Evolutionary conservation across 1,140 invertebrate species (phyloP).

Genomic region (Drosophila sproati): DNA sequence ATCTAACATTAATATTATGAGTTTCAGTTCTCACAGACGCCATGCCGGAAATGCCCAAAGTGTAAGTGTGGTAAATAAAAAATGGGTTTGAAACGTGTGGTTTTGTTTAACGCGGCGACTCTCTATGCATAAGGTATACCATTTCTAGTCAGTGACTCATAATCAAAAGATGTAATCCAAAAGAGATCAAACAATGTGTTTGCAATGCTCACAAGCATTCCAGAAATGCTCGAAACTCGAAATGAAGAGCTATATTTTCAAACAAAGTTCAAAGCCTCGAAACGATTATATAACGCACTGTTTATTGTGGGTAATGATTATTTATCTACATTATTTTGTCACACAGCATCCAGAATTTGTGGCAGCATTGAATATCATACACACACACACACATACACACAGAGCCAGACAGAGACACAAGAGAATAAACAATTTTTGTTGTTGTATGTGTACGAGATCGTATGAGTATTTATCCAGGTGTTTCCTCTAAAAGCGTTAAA

Average conservation of each 20-base stretch:
- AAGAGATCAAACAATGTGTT: background rate
- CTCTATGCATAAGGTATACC: no score
- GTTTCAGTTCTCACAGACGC: no score
- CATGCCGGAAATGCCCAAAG: no score
- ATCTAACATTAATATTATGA: no score
- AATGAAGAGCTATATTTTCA: background rate
- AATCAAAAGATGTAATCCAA: background rate
- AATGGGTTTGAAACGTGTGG: no score
- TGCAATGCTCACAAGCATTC: background rate
- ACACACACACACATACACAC: conserved; percentile 10
- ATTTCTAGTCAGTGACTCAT: conserved; percentile 1
- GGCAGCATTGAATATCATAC: conserved; percentile 36
- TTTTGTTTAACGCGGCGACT: no score
- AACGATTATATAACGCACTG: background rate
- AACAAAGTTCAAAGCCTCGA: conserved; percentile 7
- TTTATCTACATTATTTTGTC: conserved; percentile 24
- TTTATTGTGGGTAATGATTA: conserved; percentile 1
- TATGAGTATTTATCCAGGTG: conserved; percentile 71
- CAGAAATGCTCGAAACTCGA: conserved; percentile 8
- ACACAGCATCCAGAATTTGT: conserved; percentile 35
- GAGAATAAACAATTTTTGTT: conserved; percentile 29
- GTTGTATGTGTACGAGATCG: conserved; percentile 1
- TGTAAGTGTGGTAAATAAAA: no score
- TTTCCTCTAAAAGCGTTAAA: conserved; percentile 63
- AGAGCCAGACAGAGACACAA: background rate